A percentile compares a stretch with the other conserved stretches of the same genome.
Conservation (phyloP, 2,113 vertebrate genomes). For the Neopipo cinnamomea region DNA sequence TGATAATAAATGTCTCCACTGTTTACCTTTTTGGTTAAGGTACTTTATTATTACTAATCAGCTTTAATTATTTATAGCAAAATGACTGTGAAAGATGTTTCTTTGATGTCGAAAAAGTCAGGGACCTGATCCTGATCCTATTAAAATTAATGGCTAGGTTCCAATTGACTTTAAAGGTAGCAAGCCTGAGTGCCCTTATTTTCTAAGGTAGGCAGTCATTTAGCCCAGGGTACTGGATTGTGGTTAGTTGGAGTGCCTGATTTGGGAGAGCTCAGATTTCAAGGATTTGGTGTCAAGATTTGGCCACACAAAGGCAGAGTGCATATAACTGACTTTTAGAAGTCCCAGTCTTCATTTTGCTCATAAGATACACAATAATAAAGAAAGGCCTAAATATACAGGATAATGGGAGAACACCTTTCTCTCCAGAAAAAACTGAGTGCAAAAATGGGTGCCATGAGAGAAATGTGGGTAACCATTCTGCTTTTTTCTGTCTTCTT, state of each 20-base stretch:
- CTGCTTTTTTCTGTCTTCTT: not conserved
- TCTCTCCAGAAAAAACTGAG: not conserved
- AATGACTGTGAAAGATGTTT: slow-evolving; percentile 35
- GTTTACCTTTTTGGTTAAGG: slow-evolving; percentile 65
- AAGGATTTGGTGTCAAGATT: not conserved
- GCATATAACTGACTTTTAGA: not conserved
- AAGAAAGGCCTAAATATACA: not conserved
- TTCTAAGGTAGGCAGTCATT: not conserved
- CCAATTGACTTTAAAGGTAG: slow-evolving; percentile 23
- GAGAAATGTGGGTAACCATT: not conserved
- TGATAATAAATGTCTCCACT: slow-evolving; percentile 70
- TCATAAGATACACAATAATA: not conserved
- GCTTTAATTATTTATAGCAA: slow-evolving; percentile 63
- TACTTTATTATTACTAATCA: slow-evolving; percentile 70
- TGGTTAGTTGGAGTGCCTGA: not conserved
- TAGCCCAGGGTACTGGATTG: not conserved
- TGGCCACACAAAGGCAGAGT: not conserved
- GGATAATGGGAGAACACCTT: not conserved
- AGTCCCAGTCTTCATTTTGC: not conserved
- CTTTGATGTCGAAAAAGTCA: slow-evolving; percentile 19
- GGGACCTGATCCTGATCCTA: slow-evolving; percentile 17
- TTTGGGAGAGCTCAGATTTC: not conserved
- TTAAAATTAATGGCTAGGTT: slow-evolving; percentile 45
- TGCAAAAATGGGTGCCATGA: not conserved
- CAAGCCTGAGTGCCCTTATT: not conserved